Base-by-base conservation (phyloP, 2,888 invertebrate species). In the Tiphia femorata region DNA sequence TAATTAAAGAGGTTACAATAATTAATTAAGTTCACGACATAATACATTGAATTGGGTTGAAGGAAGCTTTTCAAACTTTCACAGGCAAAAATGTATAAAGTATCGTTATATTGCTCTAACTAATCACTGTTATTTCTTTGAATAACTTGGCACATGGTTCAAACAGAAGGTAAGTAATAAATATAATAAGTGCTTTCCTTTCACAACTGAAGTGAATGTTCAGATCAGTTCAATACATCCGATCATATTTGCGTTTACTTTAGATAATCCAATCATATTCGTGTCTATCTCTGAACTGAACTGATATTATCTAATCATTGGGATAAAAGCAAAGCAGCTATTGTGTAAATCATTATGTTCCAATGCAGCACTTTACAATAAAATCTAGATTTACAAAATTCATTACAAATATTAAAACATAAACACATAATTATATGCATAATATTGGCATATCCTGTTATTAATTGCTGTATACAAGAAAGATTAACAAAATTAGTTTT, bases 331-430 rank as follows among this genome's bases (percentile, higher is more conserved):
- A n/a, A n/a, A n/a, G 10, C 27, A 27, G 10, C 27, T 7, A 10
- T 27, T 5, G 10, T n/a, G n/a, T n/a, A n/a, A n/a, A n/a, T n/a
- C n/a, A n/a, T n/a, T n/a, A n/a, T n/a, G n/a, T 68, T 67, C 68
- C 68, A 67, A 67, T 67, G 67, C 67, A 67, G 62, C 53, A 67
- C 68, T 67, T 67, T 50, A 42, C 46, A 51, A 27, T 25, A 35
- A 27, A 16, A 30, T 53, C 38, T 23, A 17, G n/a, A 20, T 10
- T 16, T 16, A 14, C 25, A 10, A 42, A 38, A 49, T 30, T 40
- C 52, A 41, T 48, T 29, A 27, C 27, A 42, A 25, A 63, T 46
- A 58, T 44, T 29, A 12, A 41, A 41, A 42, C 29, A 20, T 51
- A 50, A 47, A 23, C 8, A 44, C 44, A 49, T 29, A 7, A 16